Evolutionary conservation across 1,140 invertebrate species (phyloP).

Genomic region (Cotesia glomerata): DNA sequence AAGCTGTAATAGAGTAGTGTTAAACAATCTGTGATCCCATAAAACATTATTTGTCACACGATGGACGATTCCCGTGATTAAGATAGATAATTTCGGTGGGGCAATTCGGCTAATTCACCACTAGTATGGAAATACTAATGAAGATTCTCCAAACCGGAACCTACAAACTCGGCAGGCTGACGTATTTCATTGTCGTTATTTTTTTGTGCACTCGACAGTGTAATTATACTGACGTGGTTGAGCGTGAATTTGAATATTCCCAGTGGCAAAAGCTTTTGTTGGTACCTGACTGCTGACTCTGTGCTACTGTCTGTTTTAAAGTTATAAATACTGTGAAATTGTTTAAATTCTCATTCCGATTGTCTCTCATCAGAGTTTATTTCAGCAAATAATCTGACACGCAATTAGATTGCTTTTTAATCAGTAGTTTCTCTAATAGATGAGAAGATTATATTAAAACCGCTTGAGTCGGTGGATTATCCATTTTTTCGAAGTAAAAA

Average conservation of each 20-base stretch:
- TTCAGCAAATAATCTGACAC: background rate
- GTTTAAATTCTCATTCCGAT: background rate
- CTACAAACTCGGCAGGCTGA: constrained; percentile 22
- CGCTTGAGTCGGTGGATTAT: background rate
- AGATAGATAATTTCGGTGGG: background rate
- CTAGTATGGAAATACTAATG: background rate
- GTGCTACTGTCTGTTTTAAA: constrained; percentile 24
- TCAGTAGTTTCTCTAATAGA: background rate
- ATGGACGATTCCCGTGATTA: no score
- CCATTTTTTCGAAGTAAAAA: background rate
- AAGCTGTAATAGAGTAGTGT: no score
- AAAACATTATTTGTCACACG: no score
- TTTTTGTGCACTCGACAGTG: constrained; percentile 29
- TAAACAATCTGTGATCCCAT: no score
- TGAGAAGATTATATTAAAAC: background rate
- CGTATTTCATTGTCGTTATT: constrained; percentile 26
- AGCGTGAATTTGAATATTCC: constrained; percentile 27
- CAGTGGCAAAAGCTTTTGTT: constrained; percentile 28
- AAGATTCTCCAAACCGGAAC: constrained; percentile 11
- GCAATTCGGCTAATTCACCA: constrained; percentile 21
- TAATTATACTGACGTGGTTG: constrained; percentile 27
- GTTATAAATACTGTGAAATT: constrained; percentile 19
- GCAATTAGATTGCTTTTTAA: background rate
- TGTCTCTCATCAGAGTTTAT: background rate
- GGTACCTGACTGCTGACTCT: constrained; percentile 3